phyloP scores from a whole-genome alignment of 1,140 invertebrate genomes.

The Calliopsis andreniformis region DNA sequence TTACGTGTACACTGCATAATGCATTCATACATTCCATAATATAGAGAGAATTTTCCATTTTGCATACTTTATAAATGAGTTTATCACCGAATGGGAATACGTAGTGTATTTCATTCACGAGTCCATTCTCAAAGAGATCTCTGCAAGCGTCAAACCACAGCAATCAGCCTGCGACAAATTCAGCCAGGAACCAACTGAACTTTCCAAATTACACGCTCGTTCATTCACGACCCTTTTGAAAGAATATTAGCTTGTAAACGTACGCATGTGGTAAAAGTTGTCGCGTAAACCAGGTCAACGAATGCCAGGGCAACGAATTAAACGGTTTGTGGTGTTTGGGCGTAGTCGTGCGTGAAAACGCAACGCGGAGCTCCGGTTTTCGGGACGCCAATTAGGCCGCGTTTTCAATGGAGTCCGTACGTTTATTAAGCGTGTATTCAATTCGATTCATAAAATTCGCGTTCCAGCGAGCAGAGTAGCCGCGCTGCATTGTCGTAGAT shows the following conservation, averaged over 20 bases:
- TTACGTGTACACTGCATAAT: too few species aligned
- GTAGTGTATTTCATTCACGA: background rate
- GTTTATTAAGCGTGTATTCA: conserved; percentile 29
- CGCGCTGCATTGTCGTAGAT: conserved; percentile 10
- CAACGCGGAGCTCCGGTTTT: background rate
- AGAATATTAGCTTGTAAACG: background rate
- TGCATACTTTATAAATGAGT: background rate
- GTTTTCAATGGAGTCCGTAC: conserved; percentile 14
- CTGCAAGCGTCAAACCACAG: background rate
- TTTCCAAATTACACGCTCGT: conserved; percentile 7
- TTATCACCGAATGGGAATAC: background rate
- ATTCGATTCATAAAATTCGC: conserved; percentile 3
- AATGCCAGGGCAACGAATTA: background rate
- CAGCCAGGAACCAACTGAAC: background rate
- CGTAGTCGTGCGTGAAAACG: conserved; percentile 24
- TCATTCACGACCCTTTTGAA: background rate
- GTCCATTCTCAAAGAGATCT: background rate
- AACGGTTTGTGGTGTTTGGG: conserved; percentile 3
- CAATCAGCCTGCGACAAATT: conserved; percentile 3
- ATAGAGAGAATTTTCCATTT: background rate
- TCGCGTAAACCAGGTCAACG: background rate
- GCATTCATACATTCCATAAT: too few species aligned
- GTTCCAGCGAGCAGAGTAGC: background rate
- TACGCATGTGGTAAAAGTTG: background rate
- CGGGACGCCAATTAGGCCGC: conserved; percentile 8